Conservation (phyloP, 2,113 vertebrate genomes). For the Poeciliopsis occidentalis region DNA sequence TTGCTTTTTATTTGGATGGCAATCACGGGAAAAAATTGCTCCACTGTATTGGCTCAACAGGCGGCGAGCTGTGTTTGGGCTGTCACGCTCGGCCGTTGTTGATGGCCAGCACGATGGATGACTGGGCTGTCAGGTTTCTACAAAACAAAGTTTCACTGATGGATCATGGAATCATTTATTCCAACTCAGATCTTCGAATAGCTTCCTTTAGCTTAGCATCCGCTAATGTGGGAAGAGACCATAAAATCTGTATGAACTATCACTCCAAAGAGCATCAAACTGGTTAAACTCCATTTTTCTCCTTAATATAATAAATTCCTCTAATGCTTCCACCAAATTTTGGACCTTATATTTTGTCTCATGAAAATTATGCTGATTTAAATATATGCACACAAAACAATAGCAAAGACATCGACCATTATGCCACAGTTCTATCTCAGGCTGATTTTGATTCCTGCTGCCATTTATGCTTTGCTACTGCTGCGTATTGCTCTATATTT, state of each 20-base stretch:
- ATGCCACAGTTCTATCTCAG: too few relatives aligned
- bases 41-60: constrained; percentile 64
- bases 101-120: constrained; percentile 37
- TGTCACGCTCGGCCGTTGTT: constrained; percentile 29
- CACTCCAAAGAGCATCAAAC: too few relatives aligned
- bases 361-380: too few relatives aligned
- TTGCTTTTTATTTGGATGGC: constrained; percentile 43
- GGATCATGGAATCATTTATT: not conserved
- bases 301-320: too few relatives aligned
- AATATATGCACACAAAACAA: too few relatives aligned
- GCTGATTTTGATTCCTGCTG: not conserved
- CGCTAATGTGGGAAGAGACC: not conserved
- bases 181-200: not conserved
- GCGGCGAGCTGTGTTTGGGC: constrained; percentile 44
- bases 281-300: too few relatives aligned
- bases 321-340: too few relatives aligned
- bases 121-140: constrained; percentile 3
- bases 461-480: not conserved
- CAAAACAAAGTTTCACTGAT: not conserved
- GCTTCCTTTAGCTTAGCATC: not conserved
- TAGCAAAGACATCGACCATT: too few relatives aligned
- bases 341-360: too few relatives aligned
- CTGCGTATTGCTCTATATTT: constrained; percentile 4
- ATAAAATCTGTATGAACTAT: too few relatives aligned
- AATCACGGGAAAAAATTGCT: constrained; percentile 41